Base-by-base conservation (phyloP, 92 coral and sea anemone genomes). In the Pocillopora grandis region DNA sequence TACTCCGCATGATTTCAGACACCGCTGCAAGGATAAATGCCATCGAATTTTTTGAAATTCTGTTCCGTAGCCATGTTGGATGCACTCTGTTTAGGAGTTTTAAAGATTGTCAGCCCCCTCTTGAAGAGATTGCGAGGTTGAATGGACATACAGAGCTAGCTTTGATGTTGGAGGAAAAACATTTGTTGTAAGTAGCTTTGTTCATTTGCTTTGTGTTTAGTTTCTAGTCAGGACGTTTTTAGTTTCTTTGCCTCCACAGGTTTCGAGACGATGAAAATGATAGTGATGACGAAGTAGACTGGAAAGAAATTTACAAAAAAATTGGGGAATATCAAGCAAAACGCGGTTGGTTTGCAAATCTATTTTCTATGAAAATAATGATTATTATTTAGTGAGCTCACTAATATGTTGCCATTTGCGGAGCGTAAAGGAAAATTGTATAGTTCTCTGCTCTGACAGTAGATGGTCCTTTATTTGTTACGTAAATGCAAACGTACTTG, bases 1-100 rank as follows among this genome's bases (percentile, higher is more conserved):
- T 73, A 48, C 36, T 73, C 27, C 58, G 58, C 58, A 42, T 73
- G 27, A 48, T 73, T 18, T 23, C 0, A 58, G 57, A 42, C 62
- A 73, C 77, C 35, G 77, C 77, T 6, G 77, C 77, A 21, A 48
- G 0, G 62, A 37, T 42, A 57, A 73, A 73, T 42, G 77, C 77
- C 33, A 21, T 73, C 0, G 58, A 36, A 20, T 73, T 73, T 36
- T 73, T 73, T 21, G 48, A 36, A 58, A 57, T 73, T 42, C 10
- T 73, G 31, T 57, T 73, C 48, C 36, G 77, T 35, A 73, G 59
- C 31, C 62, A 48, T 2, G 77, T n/a, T 73, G 77, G 77, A 12
- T 14, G 33, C 27, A 73, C 21, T 73, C 58, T 57, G 58, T 17
- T 73, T 48, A 73, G 35, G 11, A 52, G 61, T 10, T 49, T 16